A percentile compares a stretch with the other conserved stretches of the same genome.
phyloP scores from a whole-genome alignment of 2,797 vertebrate species.

The Xiphophorus birchmanni region DNA sequence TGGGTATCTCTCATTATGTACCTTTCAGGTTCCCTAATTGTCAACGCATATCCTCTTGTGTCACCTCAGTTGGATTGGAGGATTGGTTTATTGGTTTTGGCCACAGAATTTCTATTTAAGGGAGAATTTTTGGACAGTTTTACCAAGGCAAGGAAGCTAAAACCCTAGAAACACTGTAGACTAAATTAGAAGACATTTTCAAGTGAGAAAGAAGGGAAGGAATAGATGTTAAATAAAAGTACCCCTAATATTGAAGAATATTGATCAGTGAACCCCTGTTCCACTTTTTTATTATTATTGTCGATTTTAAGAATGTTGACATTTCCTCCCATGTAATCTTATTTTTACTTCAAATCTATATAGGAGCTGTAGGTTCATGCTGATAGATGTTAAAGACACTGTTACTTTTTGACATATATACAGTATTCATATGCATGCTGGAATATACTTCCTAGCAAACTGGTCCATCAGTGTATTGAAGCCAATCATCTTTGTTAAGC shows the following conservation, averaged over 20 bases:
- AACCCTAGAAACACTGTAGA: conserved; percentile 16
- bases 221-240: conserved; percentile 7
- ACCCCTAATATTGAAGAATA: not conserved
- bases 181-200: conserved; percentile 22
- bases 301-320: conserved; percentile 2
- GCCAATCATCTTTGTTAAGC: not conserved
- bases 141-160: conserved; percentile 35
- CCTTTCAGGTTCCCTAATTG: conserved; percentile 36
- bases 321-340: not conserved
- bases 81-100: conserved; percentile 30
- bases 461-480: not conserved
- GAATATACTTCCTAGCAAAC: not conserved
- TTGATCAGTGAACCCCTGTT: not conserved
- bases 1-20: conserved; percentile 21
- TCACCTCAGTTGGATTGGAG: conserved; percentile 33
- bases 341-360: not conserved
- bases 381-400: not conserved
- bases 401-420: not conserved
- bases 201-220: conserved; percentile 4
- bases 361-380: not conserved
- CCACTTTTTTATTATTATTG: not conserved
- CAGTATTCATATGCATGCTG: not conserved
- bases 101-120: conserved; percentile 44
- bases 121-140: conserved; percentile 57
- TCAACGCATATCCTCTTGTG: conserved; percentile 29